Evolutionary conservation across 2,888 invertebrate genomes (phyloP).

Genomic region (Sinodicranocentrus sp.): DNA sequence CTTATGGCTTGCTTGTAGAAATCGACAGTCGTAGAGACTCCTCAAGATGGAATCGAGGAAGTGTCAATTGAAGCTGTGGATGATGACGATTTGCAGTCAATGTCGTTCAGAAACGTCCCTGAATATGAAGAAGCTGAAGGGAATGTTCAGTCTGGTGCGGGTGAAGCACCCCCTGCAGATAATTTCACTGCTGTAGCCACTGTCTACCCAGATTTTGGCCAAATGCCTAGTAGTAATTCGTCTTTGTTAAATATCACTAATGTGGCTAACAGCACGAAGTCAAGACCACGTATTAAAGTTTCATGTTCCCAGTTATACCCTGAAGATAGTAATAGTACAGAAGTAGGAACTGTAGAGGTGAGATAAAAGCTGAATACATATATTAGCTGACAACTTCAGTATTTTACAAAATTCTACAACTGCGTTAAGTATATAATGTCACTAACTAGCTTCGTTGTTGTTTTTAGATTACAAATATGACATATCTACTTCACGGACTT

Average conservation of each 20-base stretch:
- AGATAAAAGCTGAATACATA: too few species aligned
- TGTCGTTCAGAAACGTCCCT: background rate
- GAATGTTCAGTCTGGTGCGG: background rate
- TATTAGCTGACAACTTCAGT: too few species aligned
- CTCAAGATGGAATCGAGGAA: conserved; percentile 36
- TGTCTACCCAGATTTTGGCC: conserved; percentile 42
- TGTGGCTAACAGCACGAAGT: conserved; percentile 16
- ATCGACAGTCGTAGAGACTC: too few species aligned
- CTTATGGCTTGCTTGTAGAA: too few species aligned
- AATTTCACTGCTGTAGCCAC: conserved; percentile 52
- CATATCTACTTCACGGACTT: conserved; percentile 83
- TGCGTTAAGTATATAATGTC: background rate
- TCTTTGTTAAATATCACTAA: conserved; percentile 15
- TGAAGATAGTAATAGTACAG: conserved; percentile 11
- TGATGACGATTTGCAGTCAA: conserved; percentile 26
- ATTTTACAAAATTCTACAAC: background rate
- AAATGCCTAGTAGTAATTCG: background rate
- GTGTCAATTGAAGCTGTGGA: conserved; percentile 61
- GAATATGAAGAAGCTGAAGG: background rate
- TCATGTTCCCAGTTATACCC: conserved; percentile 32
- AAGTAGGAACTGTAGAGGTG: conserved; percentile 42
- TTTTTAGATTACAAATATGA: conserved; percentile 85
- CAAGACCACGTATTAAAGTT: conserved; percentile 41
- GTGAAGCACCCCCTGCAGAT: conserved; percentile 6
- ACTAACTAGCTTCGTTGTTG: too few species aligned